Conservation (phyloP, 2,113 vertebrate species). For the Serilophus lunatus region DNA sequence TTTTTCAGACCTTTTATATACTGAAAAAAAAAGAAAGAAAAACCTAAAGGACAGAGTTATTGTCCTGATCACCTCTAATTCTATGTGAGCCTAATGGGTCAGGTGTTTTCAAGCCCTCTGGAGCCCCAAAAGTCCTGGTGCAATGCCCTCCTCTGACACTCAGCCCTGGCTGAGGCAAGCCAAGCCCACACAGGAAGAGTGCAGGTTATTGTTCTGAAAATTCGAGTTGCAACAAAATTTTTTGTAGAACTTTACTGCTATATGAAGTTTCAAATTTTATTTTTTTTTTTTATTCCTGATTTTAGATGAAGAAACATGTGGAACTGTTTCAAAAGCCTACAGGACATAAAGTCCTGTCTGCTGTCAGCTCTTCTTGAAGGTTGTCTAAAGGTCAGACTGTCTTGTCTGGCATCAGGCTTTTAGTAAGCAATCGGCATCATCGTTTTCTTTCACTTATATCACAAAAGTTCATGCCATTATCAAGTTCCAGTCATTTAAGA, state of each 20-base stretch:
- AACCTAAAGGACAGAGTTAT: not conserved
- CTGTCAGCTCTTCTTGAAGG: not conserved
- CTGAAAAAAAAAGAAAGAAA: not conserved
- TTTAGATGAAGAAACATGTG: not conserved
- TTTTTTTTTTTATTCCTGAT: not conserved
- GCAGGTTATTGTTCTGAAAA: not conserved
- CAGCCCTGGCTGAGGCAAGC: not conserved
- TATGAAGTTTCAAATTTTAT: not conserved
- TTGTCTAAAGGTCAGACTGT: not conserved
- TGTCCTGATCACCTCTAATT: not conserved
- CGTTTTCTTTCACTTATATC: not conserved
- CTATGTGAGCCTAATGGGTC: not conserved
- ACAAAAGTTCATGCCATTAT: not conserved
- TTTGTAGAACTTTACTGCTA: not conserved
- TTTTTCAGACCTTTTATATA: not conserved
- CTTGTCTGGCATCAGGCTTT: not conserved
- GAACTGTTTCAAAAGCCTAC: not conserved
- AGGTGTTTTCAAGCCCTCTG: not conserved
- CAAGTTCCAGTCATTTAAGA: slow-evolving; percentile 7
- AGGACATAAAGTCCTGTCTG: not conserved
- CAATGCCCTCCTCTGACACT: not conserved
- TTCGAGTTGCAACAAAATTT: not conserved
- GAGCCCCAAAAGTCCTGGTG: not conserved
- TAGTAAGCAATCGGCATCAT: not conserved
- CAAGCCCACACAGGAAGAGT: not conserved